A percentile compares a stretch with the other conserved stretches of the same genome.
Evolutionary conservation across 2,113 vertebrate genomes (phyloP).

Genomic region (Globicephala melas): DNA sequence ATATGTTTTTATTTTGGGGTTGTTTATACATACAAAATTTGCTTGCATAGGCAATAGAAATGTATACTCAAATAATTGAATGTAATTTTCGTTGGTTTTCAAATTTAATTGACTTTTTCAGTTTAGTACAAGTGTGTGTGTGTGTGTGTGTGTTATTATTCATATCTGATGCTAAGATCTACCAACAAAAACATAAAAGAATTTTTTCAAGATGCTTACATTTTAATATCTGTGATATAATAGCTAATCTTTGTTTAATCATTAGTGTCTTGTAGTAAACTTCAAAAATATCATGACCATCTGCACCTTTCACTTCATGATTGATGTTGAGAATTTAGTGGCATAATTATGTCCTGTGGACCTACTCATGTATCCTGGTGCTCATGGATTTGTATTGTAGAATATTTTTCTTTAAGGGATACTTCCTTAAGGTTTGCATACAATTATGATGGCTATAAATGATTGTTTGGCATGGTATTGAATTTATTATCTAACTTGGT

Average conservation of each 20-base stretch:
- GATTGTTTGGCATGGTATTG: not conserved
- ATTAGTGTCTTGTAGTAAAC: not conserved
- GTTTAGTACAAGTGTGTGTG: not conserved
- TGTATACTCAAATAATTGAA: not conserved
- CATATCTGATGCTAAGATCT: not conserved
- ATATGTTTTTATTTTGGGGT: not conserved
- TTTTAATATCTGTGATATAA: not conserved
- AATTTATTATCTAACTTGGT: slow-evolving; percentile 56
- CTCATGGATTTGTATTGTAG: not conserved
- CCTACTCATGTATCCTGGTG: slow-evolving; percentile 13
- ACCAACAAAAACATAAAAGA: not conserved
- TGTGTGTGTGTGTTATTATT: not conserved
- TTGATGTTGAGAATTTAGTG: slow-evolving; percentile 53
- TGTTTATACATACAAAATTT: not conserved
- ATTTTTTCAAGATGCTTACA: not conserved
- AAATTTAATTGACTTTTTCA: not conserved
- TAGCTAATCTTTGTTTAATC: not conserved
- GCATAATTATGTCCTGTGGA: slow-evolving; percentile 56
- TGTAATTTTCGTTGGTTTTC: not conserved
- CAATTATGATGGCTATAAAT: slow-evolving; percentile 34
- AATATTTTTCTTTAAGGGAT: slow-evolving; percentile 6
- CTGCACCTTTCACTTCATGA: slow-evolving; percentile 39
- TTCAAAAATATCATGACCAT: not conserved
- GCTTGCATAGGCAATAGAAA: not conserved
- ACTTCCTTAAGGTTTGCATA: not conserved